A percentile compares a stretch with the other conserved stretches of the same genome.
phyloP scores from a whole-genome alignment of 1,140 invertebrate species.

The Drosophila ironensis region DNA sequence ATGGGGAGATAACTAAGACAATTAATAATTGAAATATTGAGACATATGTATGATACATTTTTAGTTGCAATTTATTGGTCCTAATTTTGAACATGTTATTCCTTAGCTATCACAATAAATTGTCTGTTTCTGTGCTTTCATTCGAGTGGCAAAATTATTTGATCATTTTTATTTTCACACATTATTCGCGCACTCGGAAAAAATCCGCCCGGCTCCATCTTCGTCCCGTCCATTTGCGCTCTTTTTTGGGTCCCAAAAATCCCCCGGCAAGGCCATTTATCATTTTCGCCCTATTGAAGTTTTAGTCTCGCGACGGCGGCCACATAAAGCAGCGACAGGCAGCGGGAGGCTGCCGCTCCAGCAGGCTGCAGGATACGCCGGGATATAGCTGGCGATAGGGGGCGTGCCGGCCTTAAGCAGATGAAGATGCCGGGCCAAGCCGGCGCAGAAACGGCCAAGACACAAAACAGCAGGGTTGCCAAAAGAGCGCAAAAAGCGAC shows the following conservation, averaged over 20 bases:
- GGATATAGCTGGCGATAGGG: slow-evolving; percentile 8
- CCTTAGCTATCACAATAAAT: not conserved
- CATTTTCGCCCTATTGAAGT: slow-evolving; percentile 79
- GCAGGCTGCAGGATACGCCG: slow-evolving; percentile 43
- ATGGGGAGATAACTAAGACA: too few species aligned
- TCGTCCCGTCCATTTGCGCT: not conserved
- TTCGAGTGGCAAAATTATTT: slow-evolving; percentile 48
- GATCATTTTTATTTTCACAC: slow-evolving; percentile 64
- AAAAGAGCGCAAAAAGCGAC: slow-evolving; percentile 42
- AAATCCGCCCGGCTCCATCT: too few species aligned
- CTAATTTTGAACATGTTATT: too few species aligned
- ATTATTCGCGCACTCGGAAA: slow-evolving; percentile 36
- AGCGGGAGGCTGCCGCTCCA: slow-evolving; percentile 44
- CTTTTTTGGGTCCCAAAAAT: slow-evolving; percentile 18
- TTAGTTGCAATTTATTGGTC: too few species aligned
- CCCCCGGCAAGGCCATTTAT: slow-evolving; percentile 71
- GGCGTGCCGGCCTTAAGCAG: slow-evolving; percentile 65
- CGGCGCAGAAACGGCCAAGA: slow-evolving; percentile 52
- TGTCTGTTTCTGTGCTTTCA: not conserved
- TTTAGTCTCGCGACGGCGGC: slow-evolving; percentile 66
- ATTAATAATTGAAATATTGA: too few species aligned
- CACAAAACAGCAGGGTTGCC: slow-evolving; percentile 78
- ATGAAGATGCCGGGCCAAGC: slow-evolving; percentile 47
- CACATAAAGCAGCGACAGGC: slow-evolving; percentile 75
- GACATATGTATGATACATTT: too few species aligned